These are phyloP conservation scores for Menura novaehollandiae DNA, from an alignment of 2,113 vertebrate species.

Conservation along the genomic window DNA sequence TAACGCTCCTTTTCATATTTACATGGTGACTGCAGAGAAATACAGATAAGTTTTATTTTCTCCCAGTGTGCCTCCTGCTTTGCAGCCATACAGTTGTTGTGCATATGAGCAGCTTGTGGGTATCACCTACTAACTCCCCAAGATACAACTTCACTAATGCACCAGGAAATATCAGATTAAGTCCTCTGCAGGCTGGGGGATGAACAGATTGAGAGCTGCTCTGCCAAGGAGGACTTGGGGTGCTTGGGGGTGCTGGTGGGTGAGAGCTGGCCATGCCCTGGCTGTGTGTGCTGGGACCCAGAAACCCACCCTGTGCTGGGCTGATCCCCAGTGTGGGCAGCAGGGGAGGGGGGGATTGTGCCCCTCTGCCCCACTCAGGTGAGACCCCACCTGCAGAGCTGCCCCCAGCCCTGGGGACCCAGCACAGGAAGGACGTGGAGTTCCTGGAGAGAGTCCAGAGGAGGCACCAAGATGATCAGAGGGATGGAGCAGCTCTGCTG, in stretches of 20 bases:
- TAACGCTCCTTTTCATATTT: neutral
- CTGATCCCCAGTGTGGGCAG: neutral
- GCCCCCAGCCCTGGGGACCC: neutral
- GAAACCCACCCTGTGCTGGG: accelerated
- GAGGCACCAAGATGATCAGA: neutral
- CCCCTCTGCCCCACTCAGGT: neutral
- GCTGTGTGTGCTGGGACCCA: neutral
- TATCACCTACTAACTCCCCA: neutral
- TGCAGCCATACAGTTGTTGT: neutral
- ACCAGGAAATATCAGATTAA: neutral
- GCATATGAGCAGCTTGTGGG: neutral
- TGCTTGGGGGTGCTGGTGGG: neutral
- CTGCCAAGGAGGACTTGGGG: neutral
- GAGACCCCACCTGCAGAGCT: neutral
- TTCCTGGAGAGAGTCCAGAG: neutral
- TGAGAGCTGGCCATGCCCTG: neutral
- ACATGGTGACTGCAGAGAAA: neutral
- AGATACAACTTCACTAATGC: neutral
- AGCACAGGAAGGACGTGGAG: accelerated
- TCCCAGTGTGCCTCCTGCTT: neutral
- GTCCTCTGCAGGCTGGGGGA: neutral
- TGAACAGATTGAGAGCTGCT: neutral
- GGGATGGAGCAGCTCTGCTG: neutral
- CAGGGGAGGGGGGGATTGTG: neutral
- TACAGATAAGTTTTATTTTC: neutral